Percentiles rank a stretch among this genome's conserved stretches.
Evolutionary conservation across 2,797 vertebrate genomes (phyloP).

Genomic region (Uromys caudimaculatus): DNA sequence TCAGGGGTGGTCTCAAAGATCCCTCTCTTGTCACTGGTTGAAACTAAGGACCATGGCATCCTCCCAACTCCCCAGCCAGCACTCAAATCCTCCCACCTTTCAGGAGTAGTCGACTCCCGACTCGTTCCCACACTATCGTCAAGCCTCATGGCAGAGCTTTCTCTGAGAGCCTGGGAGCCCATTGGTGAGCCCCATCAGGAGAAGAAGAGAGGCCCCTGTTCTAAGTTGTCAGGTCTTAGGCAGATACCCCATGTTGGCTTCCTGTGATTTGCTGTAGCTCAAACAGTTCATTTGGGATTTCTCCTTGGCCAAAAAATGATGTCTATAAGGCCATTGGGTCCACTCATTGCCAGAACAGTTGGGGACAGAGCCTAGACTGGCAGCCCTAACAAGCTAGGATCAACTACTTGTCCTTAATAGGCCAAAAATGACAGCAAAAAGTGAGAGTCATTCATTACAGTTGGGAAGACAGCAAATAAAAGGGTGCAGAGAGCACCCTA

Average conservation of each 20-base stretch:
- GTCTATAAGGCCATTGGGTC: background rate
- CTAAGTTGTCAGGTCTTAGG: background rate
- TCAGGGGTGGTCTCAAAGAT: background rate
- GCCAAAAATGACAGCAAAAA: background rate
- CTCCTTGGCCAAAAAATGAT: background rate
- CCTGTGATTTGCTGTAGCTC: background rate
- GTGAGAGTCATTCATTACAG: background rate
- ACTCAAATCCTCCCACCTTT: background rate
- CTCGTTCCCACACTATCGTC: background rate
- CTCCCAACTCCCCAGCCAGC: background rate
- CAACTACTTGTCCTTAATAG: background rate
- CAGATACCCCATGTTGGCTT: background rate
- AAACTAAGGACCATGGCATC: background rate
- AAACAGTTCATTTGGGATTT: background rate
- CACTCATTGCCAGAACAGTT: background rate
- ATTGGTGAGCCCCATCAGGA: background rate
- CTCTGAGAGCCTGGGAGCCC: background rate
- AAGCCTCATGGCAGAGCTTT: background rate
- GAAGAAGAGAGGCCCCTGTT: background rate
- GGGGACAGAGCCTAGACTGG: background rate
- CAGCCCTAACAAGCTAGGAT: background rate
- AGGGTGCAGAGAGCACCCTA: background rate
- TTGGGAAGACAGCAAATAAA: background rate
- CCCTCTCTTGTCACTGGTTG: background rate
- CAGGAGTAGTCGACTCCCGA: constrained; percentile 4